These are phyloP conservation scores for Nemotelus nigrinus DNA, from an alignment of 2,888 invertebrate species.

Conservation along the genomic window DNA sequence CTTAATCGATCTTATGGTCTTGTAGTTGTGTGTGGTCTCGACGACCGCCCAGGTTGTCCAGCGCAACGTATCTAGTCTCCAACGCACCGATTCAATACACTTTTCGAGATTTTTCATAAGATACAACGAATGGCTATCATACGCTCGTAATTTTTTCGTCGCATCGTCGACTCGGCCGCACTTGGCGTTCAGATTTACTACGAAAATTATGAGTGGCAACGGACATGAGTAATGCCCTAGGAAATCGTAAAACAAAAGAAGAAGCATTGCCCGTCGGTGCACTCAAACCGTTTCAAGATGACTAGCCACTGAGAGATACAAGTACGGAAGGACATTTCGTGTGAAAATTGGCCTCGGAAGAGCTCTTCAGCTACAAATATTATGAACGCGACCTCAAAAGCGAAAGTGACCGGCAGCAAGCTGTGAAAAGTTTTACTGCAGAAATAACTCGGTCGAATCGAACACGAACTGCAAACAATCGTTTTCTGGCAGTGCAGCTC, in stretches of 20 bases:
- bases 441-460: no score
- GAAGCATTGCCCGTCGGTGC: neutral
- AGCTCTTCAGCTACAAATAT: no score
- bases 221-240: conserved; percentile 4
- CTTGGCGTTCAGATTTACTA: neutral
- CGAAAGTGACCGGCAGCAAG: no score
- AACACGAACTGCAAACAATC: no score
- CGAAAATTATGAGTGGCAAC: conserved; percentile 34
- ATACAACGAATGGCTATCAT: neutral
- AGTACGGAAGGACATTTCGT: conserved; percentile 21
- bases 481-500: no score
- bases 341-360: neutral
- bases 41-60: conserved; percentile 32
- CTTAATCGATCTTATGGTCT: conserved; percentile 34
- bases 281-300: conserved; percentile 19
- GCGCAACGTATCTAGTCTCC: neutral
- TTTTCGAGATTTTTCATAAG: conserved; percentile 29
- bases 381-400: no score
- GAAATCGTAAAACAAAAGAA: conserved; percentile 20
- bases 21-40: conserved; percentile 35
- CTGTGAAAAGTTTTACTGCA: no score
- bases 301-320: neutral
- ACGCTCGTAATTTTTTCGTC: neutral
- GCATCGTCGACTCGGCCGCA: neutral
- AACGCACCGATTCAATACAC: conserved; percentile 15